Evolutionary conservation across 2,888 invertebrate species (phyloP).

Genomic region (Chrysolina americana): DNA sequence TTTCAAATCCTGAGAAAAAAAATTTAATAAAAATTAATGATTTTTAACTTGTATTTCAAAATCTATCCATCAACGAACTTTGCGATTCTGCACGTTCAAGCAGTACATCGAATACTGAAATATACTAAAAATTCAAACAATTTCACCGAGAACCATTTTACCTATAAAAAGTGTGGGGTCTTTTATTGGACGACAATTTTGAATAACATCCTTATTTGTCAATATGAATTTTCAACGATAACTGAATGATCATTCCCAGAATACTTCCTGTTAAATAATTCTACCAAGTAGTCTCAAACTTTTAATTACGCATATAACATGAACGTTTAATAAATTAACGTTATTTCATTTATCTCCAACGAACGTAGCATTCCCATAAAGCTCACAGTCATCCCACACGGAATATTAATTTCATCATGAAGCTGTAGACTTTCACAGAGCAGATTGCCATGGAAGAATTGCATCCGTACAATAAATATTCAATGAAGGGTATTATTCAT

Average conservation of each 20-base stretch:
- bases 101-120: too few relatives aligned
- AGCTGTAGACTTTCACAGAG: neutral
- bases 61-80: too few relatives aligned
- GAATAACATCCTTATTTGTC: too few relatives aligned
- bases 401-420: constrained; percentile 4
- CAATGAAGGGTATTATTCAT: neutral
- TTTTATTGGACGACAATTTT: too few relatives aligned
- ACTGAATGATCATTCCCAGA: neutral
- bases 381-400: neutral
- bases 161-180: too few relatives aligned
- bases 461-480: neutral
- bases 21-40: too few relatives aligned
- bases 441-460: neutral
- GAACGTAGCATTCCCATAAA: neutral
- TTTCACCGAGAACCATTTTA: too few relatives aligned
- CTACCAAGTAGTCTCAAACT: neutral
- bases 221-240: too few relatives aligned
- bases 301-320: neutral
- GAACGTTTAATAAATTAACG: neutral
- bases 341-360: neutral
- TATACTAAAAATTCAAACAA: too few relatives aligned
- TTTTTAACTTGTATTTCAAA: too few relatives aligned
- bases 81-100: too few relatives aligned
- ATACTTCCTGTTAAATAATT: neutral
- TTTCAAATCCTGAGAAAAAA: too few relatives aligned